Evolutionary conservation across 23 tunicate species (phyloP).

Genomic region (Botrylloides violaceus): DNA sequence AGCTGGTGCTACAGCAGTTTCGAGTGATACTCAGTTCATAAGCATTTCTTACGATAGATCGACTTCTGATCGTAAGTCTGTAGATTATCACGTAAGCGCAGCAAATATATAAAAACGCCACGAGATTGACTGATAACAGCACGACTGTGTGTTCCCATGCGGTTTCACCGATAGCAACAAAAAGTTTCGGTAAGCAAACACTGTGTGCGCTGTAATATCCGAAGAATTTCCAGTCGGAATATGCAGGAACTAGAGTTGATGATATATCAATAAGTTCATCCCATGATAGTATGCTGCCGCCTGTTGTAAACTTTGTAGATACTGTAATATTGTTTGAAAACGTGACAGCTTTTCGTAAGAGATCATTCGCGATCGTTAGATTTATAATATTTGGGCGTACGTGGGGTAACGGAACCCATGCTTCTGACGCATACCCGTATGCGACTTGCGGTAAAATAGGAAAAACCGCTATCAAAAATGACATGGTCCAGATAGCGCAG

Average conservation of each 20-base stretch:
- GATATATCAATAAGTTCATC: constrained; percentile 16
- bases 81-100: constrained; percentile 41
- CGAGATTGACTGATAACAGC: constrained; percentile 34
- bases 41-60: not conserved
- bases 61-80: constrained; percentile 22
- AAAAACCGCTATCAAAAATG: constrained; percentile 32
- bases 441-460: constrained; percentile 37
- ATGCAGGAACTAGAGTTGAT: constrained; percentile 17
- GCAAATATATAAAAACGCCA: constrained; percentile 48
- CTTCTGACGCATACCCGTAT: constrained; percentile 33
- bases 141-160: constrained; percentile 55
- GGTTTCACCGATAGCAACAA: constrained; percentile 29
- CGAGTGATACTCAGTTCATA: not conserved
- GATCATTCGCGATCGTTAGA: constrained; percentile 32
- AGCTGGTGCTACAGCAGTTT: not conserved
- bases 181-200: constrained; percentile 80
- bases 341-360: constrained; percentile 30
- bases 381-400: constrained; percentile 58
- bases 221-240: constrained; percentile 60
- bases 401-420: constrained; percentile 80
- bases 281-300: constrained; percentile 23
- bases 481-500: constrained; percentile 25
- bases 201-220: constrained; percentile 83
- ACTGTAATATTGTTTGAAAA: constrained; percentile 20
- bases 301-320: not conserved